Evolutionary conservation across 2,797 vertebrate species (phyloP).

Genomic region (Gadopsis marmoratus): DNA sequence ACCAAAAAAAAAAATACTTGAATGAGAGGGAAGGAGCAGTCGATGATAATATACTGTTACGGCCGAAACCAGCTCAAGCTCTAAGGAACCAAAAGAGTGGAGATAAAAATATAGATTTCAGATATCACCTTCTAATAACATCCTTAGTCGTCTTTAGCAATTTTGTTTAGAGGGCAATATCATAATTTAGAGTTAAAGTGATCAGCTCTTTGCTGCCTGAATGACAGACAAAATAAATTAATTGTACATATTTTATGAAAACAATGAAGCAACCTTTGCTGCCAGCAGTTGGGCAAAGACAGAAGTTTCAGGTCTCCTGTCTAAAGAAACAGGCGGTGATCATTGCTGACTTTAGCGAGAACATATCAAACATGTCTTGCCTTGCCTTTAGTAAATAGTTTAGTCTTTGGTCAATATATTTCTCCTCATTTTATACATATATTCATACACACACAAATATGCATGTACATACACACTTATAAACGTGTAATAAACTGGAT

Average conservation of each 20-base stretch:
- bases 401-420: slow-evolving; percentile 89
- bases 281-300: slow-evolving; percentile 54
- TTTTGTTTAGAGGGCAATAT: slow-evolving; percentile 51
- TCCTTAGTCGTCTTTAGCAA: slow-evolving; percentile 61
- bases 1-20: slow-evolving; percentile 76
- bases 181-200: slow-evolving; percentile 54
- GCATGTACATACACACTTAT: slow-evolving; percentile 83
- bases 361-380: slow-evolving; percentile 79
- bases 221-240: slow-evolving; percentile 72
- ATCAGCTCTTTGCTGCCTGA: slow-evolving; percentile 66
- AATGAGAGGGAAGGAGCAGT: slow-evolving; percentile 74
- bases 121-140: slow-evolving; percentile 54
- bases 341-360: slow-evolving; percentile 73
- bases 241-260: slow-evolving; percentile 69
- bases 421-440: slow-evolving; percentile 84
- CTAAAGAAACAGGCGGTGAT: slow-evolving; percentile 59
- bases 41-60: slow-evolving; percentile 57
- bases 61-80: slow-evolving; percentile 66
- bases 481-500: slow-evolving; percentile 84
- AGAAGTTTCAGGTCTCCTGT: slow-evolving; percentile 53
- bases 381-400: slow-evolving; percentile 86
- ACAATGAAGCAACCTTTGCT: slow-evolving; percentile 59
- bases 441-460: slow-evolving; percentile 86
- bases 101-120: slow-evolving; percentile 69
- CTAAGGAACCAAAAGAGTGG: slow-evolving; percentile 53